Conservation (phyloP, 2,113 vertebrate genomes). For the Cryptoleucopteryx plumbea region DNA sequence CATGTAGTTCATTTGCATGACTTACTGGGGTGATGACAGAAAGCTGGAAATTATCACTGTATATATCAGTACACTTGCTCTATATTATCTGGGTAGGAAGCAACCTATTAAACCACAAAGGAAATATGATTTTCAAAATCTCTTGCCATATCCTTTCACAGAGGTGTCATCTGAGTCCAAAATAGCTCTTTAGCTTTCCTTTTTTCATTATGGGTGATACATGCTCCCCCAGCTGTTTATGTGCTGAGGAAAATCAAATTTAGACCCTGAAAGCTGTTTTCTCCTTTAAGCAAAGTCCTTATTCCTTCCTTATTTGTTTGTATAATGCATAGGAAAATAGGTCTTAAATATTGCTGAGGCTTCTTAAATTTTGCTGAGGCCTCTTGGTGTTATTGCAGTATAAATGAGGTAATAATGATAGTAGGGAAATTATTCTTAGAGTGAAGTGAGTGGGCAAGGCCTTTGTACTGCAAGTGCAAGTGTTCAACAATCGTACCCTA, state of each 20-base stretch:
- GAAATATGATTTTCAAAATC: background rate
- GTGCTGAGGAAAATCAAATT: background rate
- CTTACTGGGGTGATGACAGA: background rate
- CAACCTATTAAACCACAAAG: background rate
- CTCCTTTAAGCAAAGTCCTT: background rate
- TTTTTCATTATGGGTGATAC: background rate
- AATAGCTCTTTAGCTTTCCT: background rate
- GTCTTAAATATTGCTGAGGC: background rate
- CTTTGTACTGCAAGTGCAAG: background rate
- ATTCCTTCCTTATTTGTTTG: background rate
- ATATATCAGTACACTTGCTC: background rate
- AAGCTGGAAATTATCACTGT: background rate
- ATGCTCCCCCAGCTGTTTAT: rapidly evolving
- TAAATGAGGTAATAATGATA: background rate
- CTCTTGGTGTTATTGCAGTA: background rate
- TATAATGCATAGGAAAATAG: background rate
- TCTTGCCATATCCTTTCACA: background rate
- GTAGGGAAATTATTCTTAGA: background rate
- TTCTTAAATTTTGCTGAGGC: background rate
- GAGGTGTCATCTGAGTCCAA: background rate
- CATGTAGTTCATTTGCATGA: background rate
- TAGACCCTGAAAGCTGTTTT: background rate
- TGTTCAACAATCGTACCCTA: background rate
- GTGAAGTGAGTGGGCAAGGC: background rate
- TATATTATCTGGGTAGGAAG: background rate